Evolutionary conservation across 1,140 invertebrate species (phyloP).

Genomic region (Drosophila nebulosa): DNA sequence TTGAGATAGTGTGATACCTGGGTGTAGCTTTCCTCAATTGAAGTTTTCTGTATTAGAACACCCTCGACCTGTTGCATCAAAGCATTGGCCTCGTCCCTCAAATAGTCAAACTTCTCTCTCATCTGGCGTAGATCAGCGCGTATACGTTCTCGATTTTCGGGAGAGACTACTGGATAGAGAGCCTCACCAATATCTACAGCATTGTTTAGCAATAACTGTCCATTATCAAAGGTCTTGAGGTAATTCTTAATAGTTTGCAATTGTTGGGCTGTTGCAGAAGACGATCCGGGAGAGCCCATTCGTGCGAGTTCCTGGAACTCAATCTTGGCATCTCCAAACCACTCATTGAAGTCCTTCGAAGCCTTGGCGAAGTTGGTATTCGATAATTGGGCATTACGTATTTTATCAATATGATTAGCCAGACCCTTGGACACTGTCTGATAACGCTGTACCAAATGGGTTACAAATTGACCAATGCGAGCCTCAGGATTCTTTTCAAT

Average conservation of each 20-base stretch:
- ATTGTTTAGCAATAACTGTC: conserved; percentile 89
- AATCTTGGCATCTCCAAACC: conserved; percentile 88
- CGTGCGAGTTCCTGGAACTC: conserved; percentile 78
- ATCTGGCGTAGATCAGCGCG: conserved; percentile 90
- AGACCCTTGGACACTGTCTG: conserved; percentile 89
- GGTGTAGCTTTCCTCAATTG: conserved; percentile 93
- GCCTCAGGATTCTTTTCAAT: conserved; percentile 90
- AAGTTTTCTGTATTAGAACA: conserved; percentile 92
- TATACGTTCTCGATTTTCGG: conserved; percentile 92
- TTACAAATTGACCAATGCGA: conserved; percentile 89
- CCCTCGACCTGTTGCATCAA: conserved; percentile 93
- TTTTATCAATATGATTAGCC: conserved; percentile 85
- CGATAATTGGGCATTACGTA: conserved; percentile 86
- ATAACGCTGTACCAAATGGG: conserved; percentile 89
- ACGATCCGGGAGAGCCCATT: conserved; percentile 78
- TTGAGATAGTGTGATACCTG: conserved; percentile 91
- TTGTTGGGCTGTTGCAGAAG: conserved; percentile 74
- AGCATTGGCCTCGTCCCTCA: conserved; percentile 91
- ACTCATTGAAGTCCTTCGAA: conserved; percentile 88
- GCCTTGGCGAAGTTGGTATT: conserved; percentile 86
- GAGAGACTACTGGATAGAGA: conserved; percentile 92
- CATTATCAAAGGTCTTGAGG: conserved; percentile 88
- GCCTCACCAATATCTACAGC: conserved; percentile 93
- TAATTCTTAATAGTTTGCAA: conserved; percentile 81
- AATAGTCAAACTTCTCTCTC: conserved; percentile 90